phyloP scores from a whole-genome alignment of 2,797 vertebrate genomes.

The Denticeps clupeoides region DNA sequence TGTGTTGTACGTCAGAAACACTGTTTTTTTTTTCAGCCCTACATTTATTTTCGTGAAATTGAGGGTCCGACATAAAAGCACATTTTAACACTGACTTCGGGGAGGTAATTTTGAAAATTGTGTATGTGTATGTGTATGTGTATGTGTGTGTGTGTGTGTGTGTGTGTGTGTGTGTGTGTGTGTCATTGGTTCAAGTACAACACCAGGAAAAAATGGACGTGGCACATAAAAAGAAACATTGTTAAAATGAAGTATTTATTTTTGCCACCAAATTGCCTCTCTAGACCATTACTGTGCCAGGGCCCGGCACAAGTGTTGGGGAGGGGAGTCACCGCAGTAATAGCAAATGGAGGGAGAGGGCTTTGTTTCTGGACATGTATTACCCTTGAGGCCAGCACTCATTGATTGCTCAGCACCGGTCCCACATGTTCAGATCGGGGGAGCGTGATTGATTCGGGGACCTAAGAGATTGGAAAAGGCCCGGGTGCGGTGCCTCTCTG shows the following conservation, averaged over 20 bases:
- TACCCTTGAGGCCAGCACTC: conserved; percentile 41
- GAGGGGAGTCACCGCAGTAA: conserved; percentile 6
- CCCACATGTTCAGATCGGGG: conserved; percentile 24
- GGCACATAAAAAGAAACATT: not conserved
- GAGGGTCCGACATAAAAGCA: not conserved
- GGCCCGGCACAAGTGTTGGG: conserved; percentile 8
- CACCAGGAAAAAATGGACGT: not conserved
- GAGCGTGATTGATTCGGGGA: conserved; percentile 55
- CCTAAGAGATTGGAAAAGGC: conserved; percentile 53
- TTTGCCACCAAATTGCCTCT: not conserved
- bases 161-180: too few relatives aligned
- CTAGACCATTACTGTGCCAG: not conserved
- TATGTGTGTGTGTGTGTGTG: too few relatives aligned
- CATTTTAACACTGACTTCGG: not conserved
- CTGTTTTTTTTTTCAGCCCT: not conserved
- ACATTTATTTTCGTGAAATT: not conserved
- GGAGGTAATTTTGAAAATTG: not conserved
- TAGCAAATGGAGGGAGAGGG: conserved; percentile 10
- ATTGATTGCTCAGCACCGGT: conserved; percentile 22
- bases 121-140: too few relatives aligned
- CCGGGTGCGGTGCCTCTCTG: conserved; percentile 38
- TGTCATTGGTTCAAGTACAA: not conserved
- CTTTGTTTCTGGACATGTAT: conserved; percentile 45
- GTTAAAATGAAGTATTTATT: not conserved
- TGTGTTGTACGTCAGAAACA: not conserved